Percentiles rank a stretch among this genome's conserved stretches.
Evolutionary conservation across 2,888 invertebrate species (phyloP).

Genomic region (Lycia hirtaria): DNA sequence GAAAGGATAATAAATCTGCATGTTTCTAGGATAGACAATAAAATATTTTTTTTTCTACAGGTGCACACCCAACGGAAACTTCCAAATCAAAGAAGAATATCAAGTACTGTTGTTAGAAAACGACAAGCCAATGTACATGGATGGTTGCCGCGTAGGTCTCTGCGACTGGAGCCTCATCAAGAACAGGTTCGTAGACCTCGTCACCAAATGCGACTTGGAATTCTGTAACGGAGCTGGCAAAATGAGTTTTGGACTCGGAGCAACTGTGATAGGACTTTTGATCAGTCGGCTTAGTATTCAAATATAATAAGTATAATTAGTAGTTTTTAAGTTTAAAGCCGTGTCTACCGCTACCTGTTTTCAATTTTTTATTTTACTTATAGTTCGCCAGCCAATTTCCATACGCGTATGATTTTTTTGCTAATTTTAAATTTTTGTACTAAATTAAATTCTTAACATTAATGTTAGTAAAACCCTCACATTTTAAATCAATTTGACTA

Average conservation of each 20-base stretch:
- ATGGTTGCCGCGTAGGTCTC: slow-evolving; percentile 90
- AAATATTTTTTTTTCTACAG: slow-evolving; percentile 60
- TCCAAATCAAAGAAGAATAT: slow-evolving; percentile 69
- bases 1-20: neutral
- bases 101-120: slow-evolving; percentile 89
- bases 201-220: slow-evolving; percentile 83
- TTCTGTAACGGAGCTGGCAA: slow-evolving; percentile 78
- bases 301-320: slow-evolving; percentile 8
- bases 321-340: neutral
- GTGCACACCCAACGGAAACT: slow-evolving; percentile 80
- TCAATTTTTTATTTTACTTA: too few relatives aligned
- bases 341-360: too few relatives aligned
- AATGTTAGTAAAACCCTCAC: too few relatives aligned
- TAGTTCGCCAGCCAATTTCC: too few relatives aligned
- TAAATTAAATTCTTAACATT: too few relatives aligned
- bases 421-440: too few relatives aligned
- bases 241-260: slow-evolving; percentile 41
- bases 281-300: slow-evolving; percentile 24
- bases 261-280: slow-evolving; percentile 43
- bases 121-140: slow-evolving; percentile 88
- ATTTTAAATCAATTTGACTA: too few relatives aligned
- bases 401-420: too few relatives aligned
- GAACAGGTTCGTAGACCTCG: slow-evolving; percentile 82
- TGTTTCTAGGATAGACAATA: neutral
- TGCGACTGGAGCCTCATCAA: slow-evolving; percentile 91